Conservation (phyloP, 2,797 vertebrate species). For the Meriones psammophilus region DNA sequence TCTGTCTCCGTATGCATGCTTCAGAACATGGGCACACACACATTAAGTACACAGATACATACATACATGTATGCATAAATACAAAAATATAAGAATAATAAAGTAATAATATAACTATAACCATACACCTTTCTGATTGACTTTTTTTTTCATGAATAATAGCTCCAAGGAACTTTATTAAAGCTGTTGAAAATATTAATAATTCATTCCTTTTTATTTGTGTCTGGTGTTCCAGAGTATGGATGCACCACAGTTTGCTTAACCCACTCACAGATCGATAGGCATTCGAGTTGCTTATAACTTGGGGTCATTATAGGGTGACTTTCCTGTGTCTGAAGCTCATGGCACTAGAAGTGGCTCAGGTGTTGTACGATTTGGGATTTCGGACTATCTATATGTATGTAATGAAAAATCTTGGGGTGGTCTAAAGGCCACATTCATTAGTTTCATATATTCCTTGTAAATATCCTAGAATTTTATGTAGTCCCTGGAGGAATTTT, state of each 20-base stretch:
- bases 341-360: background rate
- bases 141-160: background rate
- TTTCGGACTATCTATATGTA: background rate
- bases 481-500: background rate
- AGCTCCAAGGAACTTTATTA: constrained; percentile 50
- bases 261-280: background rate
- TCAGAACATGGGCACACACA: background rate
- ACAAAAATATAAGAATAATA: background rate
- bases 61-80: background rate
- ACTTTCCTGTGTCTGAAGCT: background rate
- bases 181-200: background rate
- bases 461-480: background rate
- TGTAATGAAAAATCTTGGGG: background rate
- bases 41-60: too few species aligned
- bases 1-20: background rate
- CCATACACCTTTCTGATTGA: background rate
- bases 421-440: background rate
- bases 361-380: background rate
- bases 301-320: background rate
- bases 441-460: background rate
- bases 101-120: background rate
- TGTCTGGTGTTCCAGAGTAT: background rate
- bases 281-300: background rate
- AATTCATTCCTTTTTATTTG: constrained; percentile 30
- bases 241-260: background rate